These are phyloP conservation scores for Schizopygopsis pylzovi DNA, from an alignment of 2,797 vertebrate species.

Conservation along the genomic window DNA sequence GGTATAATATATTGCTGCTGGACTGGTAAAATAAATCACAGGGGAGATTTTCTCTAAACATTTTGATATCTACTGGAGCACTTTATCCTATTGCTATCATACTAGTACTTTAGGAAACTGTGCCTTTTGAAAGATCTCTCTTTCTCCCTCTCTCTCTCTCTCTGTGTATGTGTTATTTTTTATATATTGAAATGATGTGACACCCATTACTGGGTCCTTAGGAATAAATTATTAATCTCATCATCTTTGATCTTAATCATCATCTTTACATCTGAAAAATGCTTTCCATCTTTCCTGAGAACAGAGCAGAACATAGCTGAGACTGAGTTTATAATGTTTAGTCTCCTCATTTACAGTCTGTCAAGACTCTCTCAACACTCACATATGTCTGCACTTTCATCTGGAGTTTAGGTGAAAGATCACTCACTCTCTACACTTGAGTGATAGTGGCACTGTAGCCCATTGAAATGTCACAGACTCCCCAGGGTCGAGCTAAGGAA, in stretches of 20 bases:
- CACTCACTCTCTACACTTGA: constrained; percentile 57
- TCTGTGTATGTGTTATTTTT: no score
- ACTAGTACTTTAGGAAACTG: background rate
- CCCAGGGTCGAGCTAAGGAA: constrained; percentile 70
- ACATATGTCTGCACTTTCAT: constrained; percentile 16
- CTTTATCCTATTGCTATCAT: constrained; percentile 7
- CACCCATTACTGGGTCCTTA: background rate
- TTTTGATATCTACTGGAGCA: background rate
- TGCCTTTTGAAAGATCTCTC: background rate
- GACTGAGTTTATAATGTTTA: constrained; percentile 12
- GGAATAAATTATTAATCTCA: background rate
- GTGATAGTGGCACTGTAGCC: constrained; percentile 70
- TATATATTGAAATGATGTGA: background rate
- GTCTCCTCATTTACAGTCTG: constrained; percentile 31
- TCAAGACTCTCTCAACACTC: constrained; percentile 4
- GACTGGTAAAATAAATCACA: constrained; percentile 1
- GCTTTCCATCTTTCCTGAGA: background rate
- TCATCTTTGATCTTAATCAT: background rate
- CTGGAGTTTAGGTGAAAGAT: constrained; percentile 42
- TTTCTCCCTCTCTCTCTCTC: background rate
- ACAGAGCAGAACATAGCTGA: background rate
- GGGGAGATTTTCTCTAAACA: background rate
- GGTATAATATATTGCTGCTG: background rate
- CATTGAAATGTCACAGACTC: constrained; percentile 78
- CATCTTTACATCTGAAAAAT: background rate